phyloP scores from a whole-genome alignment of 1,140 invertebrate genomes.

The Nasonia giraulti region DNA sequence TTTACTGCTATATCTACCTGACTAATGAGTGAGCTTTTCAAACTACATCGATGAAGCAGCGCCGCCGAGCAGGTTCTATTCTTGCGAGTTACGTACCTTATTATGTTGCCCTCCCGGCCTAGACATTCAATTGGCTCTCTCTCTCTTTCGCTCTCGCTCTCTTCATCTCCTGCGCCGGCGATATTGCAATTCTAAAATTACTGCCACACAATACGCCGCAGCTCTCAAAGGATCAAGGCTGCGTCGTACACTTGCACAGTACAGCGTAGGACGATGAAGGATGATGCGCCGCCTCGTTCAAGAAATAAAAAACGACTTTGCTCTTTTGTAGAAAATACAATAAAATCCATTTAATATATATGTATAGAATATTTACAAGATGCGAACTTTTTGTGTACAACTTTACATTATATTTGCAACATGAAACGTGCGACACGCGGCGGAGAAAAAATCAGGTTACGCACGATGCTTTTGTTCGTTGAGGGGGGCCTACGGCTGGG shows the following conservation, averaged over 20 bases:
- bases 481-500: background rate
- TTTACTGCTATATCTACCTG: constrained; percentile 62
- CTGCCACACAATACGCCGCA: background rate
- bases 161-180: background rate
- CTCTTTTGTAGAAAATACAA: constrained; percentile 63
- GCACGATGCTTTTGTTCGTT: constrained; percentile 13
- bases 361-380: constrained; percentile 56
- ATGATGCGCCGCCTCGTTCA: background rate
- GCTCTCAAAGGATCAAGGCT: background rate
- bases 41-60: constrained; percentile 49
- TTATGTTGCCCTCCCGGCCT: background rate
- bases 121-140: background rate
- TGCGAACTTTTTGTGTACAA: constrained; percentile 50
- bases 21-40: constrained; percentile 71
- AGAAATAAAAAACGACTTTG: constrained; percentile 21
- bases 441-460: background rate
- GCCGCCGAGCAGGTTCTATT: background rate
- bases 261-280: too few relatives aligned
- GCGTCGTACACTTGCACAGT: too few relatives aligned
- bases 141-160: too few relatives aligned
- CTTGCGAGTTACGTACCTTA: background rate
- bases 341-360: constrained; percentile 58
- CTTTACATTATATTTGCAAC: constrained; percentile 1
- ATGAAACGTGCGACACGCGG: background rate
- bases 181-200: background rate